A percentile compares a stretch with the other conserved stretches of the same genome.
phyloP scores from a whole-genome alignment of 92 coral and sea anemone genomes.

The Umimayanthus chanpuru region DNA sequence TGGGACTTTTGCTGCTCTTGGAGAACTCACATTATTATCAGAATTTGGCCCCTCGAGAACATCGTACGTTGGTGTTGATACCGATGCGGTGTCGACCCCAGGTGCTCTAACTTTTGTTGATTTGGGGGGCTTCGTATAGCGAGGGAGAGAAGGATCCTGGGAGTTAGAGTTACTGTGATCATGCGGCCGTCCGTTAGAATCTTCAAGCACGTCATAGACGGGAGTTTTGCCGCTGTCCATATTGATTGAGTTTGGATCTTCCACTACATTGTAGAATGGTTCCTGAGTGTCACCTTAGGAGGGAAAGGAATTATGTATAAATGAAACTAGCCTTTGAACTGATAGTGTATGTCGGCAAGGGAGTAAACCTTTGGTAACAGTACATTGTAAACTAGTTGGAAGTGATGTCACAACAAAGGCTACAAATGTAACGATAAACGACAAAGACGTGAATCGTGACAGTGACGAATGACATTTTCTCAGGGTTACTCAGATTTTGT shows the following conservation, averaged over 20 bases:
- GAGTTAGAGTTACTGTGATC: neutral
- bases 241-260: conserved; percentile 6
- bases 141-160: neutral
- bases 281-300: conserved; percentile 6
- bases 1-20: neutral
- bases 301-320: neutral
- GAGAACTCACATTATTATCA: neutral
- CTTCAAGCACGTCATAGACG: conserved; percentile 15
- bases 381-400: no score
- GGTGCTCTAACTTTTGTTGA: neutral
- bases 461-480: no score
- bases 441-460: no score
- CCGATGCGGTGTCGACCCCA: neutral
- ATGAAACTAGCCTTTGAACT: neutral
- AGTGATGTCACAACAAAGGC: no score
- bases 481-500: no score
- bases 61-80: conserved; percentile 11
- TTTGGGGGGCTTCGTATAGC: conserved; percentile 20
- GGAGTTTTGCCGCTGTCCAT: neutral
- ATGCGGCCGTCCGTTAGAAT: neutral
- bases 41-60: conserved; percentile 32
- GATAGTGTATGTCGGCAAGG: neutral
- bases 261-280: conserved; percentile 26
- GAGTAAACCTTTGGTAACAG: no score
- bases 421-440: no score